Conservation (phyloP, 2,888 invertebrate species). For the Dasysyrphus albostriatus region DNA sequence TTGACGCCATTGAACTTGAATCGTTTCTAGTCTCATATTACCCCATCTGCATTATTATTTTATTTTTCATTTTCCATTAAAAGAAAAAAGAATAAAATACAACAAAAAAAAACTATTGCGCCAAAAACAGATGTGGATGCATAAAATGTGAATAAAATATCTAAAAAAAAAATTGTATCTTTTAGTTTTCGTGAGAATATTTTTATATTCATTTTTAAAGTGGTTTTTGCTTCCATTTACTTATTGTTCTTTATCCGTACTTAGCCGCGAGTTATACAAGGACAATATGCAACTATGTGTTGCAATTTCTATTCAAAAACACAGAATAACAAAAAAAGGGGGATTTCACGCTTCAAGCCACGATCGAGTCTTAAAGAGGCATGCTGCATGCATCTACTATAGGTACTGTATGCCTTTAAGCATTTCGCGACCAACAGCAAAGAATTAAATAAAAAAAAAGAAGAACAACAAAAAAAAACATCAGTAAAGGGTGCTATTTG, state of each 20-base stretch:
- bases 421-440: constrained; percentile 60
- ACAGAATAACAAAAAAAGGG: constrained; percentile 14
- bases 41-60: constrained; percentile 28
- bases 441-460: constrained; percentile 57
- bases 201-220: constrained; percentile 56
- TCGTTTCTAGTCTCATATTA: constrained; percentile 24
- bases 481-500: constrained; percentile 66
- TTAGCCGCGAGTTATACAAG: constrained; percentile 20
- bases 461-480: background rate
- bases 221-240: constrained; percentile 46
- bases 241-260: constrained; percentile 51
- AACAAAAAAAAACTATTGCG: constrained; percentile 10
- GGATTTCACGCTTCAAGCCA: constrained; percentile 68
- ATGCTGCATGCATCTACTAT: constrained; percentile 8
- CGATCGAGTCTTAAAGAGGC: constrained; percentile 39
- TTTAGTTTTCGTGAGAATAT: constrained; percentile 63
- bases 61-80: constrained; percentile 16
- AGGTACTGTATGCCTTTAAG: constrained; percentile 1
- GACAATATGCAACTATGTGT: constrained; percentile 29
- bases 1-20: constrained; percentile 72
- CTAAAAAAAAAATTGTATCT: constrained; percentile 13
- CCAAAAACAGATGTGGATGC: constrained; percentile 68
- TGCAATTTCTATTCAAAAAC: constrained; percentile 48
- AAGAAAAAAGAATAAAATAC: background rate
- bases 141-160: constrained; percentile 14